A percentile compares a stretch with the other conserved stretches of the same genome.
Conservation (phyloP, 2,797 vertebrate genomes). For the Protosalanx chinensis region DNA sequence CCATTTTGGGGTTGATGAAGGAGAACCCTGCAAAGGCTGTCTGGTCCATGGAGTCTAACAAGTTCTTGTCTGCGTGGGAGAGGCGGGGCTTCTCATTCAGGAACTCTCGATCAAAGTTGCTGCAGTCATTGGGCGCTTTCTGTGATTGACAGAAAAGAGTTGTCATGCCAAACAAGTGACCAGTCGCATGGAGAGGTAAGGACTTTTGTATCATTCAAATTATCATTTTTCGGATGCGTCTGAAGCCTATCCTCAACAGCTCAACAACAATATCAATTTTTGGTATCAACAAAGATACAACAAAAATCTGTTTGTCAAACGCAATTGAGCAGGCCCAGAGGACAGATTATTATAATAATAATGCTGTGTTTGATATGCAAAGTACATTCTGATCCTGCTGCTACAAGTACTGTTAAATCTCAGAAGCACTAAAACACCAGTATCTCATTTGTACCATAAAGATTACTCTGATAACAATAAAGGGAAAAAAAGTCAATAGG, state of each 20-base stretch:
- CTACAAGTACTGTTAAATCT: neutral
- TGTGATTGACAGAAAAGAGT: constrained; percentile 54
- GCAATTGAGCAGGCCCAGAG: neutral
- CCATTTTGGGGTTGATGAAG: constrained; percentile 91
- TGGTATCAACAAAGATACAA: neutral
- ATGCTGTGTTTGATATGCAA: neutral
- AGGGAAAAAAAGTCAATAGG: neutral
- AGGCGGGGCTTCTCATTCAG: constrained; percentile 90
- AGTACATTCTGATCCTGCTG: neutral
- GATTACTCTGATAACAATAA: neutral
- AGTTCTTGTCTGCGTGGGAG: constrained; percentile 89
- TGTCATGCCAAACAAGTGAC: constrained; percentile 30
- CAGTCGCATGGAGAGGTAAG: neutral
- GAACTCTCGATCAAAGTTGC: constrained; percentile 97
- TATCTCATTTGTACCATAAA: too few relatives aligned
- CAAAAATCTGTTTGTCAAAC: neutral
- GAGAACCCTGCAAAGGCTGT: constrained; percentile 88
- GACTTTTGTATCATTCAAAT: neutral
- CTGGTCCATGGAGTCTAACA: constrained; percentile 97
- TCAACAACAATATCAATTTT: neutral
- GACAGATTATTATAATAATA: neutral
- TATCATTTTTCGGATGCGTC: neutral
- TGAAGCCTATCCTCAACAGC: neutral
- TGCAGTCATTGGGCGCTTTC: constrained; percentile 90
- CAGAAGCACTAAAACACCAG: neutral